phyloP scores from a whole-genome alignment of 2,888 invertebrate genomes.

The Anthrax anthrax region DNA sequence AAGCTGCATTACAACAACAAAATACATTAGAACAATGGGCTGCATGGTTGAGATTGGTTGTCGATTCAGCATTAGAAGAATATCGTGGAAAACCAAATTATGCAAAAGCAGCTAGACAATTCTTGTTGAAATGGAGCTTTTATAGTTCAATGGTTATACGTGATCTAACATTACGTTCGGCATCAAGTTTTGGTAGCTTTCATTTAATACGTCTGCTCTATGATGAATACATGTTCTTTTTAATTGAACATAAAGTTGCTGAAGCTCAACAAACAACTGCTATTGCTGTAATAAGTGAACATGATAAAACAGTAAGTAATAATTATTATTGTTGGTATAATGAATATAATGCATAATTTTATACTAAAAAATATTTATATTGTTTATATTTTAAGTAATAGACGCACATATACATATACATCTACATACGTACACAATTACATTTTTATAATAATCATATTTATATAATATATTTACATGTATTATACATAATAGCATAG shows the following conservation, averaged over 20 bases:
- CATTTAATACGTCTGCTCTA: slow-evolving; percentile 93
- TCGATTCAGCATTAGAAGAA: slow-evolving; percentile 75
- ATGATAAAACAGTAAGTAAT: slow-evolving; percentile 29
- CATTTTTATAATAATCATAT: not conserved
- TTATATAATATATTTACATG: not conserved
- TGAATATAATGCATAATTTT: not conserved
- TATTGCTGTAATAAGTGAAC: slow-evolving; percentile 77
- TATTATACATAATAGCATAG: too few relatives aligned
- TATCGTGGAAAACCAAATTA: slow-evolving; percentile 73
- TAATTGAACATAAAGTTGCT: slow-evolving; percentile 94
- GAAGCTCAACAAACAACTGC: slow-evolving; percentile 80
- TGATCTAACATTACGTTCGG: slow-evolving; percentile 88
- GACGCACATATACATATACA: not conserved
- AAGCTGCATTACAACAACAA: slow-evolving; percentile 80
- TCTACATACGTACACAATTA: not conserved
- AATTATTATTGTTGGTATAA: not conserved
- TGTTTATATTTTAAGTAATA: too few relatives aligned
- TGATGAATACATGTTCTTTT: slow-evolving; percentile 98
- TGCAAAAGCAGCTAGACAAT: slow-evolving; percentile 74
- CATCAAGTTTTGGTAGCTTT: slow-evolving; percentile 97
- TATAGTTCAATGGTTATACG: slow-evolving; percentile 97
- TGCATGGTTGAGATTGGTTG: slow-evolving; percentile 88
- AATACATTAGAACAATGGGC: slow-evolving; percentile 96
- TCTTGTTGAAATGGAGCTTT: slow-evolving; percentile 97
- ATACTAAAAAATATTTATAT: too few relatives aligned